Conservation (phyloP, 2,113 vertebrate species). For the Tenrec ecaudatus region DNA sequence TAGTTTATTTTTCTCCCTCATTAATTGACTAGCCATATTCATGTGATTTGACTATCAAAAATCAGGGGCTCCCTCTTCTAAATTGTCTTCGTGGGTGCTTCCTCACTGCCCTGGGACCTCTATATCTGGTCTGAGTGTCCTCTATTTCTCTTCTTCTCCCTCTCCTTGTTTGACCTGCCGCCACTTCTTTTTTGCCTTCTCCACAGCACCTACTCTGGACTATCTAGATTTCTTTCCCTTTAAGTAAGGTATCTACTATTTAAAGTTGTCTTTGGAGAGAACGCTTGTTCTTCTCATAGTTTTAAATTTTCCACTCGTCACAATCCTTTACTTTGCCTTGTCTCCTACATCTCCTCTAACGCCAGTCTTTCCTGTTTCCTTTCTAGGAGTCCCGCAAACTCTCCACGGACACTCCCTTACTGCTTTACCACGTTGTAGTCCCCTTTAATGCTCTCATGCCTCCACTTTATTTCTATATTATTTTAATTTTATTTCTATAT, state of each 20-base stretch:
- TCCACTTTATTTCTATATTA: too few species aligned
- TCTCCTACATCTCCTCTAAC: not conserved
- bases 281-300: not conserved
- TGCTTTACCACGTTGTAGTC: too few species aligned
- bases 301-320: not conserved
- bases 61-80: not conserved
- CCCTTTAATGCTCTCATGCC: too few species aligned
- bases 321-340: not conserved
- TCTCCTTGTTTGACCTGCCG: not conserved
- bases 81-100: not conserved
- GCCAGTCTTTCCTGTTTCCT: not conserved
- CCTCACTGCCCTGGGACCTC: too few species aligned
- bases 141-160: not conserved
- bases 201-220: not conserved
- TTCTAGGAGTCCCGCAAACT: not conserved
- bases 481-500: too few species aligned
- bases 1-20: not conserved
- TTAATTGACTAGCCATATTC: not conserved
- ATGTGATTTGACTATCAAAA: too few species aligned
- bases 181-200: not conserved
- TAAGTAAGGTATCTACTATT: not conserved
- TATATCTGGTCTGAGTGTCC: not conserved
- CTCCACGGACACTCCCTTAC: accelerated
- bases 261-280: not conserved
- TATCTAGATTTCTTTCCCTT: not conserved